Percentiles rank a stretch among this genome's conserved stretches.
Evolutionary conservation across 2,888 invertebrate genomes (phyloP).

Genomic region (Lochmaea crataegi): DNA sequence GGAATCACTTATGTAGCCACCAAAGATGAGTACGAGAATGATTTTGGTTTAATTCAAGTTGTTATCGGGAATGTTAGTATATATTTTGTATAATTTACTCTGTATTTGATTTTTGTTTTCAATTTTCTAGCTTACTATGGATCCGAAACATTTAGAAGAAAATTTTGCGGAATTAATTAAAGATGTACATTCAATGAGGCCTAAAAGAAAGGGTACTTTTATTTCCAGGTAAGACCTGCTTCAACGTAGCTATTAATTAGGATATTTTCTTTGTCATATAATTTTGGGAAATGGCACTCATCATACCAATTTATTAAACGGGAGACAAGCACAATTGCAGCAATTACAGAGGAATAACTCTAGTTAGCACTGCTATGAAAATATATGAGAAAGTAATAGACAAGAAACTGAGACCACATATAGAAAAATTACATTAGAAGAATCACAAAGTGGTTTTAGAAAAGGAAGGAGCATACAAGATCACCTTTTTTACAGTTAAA

Average conservation of each 20-base stretch:
- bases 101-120: neutral
- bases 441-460: too few species aligned
- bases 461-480: too few species aligned
- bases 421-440: too few species aligned
- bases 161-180: slow-evolving; percentile 76
- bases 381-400: too few species aligned
- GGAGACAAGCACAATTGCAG: too few species aligned
- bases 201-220: slow-evolving; percentile 77
- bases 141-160: slow-evolving; percentile 74
- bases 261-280: neutral
- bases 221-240: slow-evolving; percentile 71
- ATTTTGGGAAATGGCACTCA: too few species aligned
- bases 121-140: slow-evolving; percentile 78
- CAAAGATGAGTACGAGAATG: slow-evolving; percentile 77
- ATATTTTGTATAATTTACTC: neutral
- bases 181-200: slow-evolving; percentile 74
- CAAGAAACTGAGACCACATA: too few species aligned
- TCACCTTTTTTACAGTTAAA: too few species aligned
- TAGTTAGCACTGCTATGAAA: too few species aligned
- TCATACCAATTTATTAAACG: too few species aligned
- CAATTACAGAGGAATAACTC: too few species aligned
- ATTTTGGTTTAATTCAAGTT: slow-evolving; percentile 76
- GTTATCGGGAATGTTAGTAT: slow-evolving; percentile 77
- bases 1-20: slow-evolving; percentile 77
- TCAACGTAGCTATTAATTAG: neutral